These are phyloP conservation scores for Cataglyphis rosenhaueri DNA, from an alignment of 2,888 invertebrate genomes.

Conservation along the genomic window DNA sequence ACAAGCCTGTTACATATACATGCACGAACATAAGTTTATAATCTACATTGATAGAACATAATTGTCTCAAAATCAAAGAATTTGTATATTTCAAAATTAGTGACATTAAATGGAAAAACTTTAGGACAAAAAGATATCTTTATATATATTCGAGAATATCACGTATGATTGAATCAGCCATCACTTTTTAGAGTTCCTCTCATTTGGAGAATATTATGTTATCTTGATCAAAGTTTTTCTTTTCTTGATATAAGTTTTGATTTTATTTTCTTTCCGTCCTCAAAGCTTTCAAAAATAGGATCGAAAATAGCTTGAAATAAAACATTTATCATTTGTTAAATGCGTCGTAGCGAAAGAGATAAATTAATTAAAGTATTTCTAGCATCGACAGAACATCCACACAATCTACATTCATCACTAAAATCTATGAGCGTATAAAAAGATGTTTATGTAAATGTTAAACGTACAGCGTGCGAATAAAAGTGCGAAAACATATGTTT, in stretches of 20 bases:
- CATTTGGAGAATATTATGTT: background rate
- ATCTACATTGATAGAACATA: background rate
- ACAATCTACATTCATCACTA: background rate
- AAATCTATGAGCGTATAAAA: conserved; percentile 12
- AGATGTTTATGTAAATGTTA: conserved; percentile 1
- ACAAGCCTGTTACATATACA: conserved; percentile 17
- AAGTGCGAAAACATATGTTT: background rate
- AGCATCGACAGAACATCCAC: conserved; percentile 1
- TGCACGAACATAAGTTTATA: background rate
- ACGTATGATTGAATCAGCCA: background rate
- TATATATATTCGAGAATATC: background rate
- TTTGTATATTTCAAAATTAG: background rate
- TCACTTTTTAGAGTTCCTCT: background rate
- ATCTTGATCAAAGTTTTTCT: background rate
- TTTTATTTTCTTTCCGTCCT: background rate
- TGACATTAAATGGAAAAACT: background rate
- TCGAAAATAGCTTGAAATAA: background rate
- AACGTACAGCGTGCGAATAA: background rate
- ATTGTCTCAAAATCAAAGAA: background rate
- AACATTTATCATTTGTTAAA: background rate
- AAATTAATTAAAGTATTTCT: background rate
- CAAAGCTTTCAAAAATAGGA: background rate
- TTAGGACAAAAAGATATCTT: background rate
- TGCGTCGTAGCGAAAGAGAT: conserved; percentile 23
- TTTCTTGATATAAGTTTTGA: background rate